Conservation (phyloP, 2,113 vertebrate genomes). For the Rhineura floridana region DNA sequence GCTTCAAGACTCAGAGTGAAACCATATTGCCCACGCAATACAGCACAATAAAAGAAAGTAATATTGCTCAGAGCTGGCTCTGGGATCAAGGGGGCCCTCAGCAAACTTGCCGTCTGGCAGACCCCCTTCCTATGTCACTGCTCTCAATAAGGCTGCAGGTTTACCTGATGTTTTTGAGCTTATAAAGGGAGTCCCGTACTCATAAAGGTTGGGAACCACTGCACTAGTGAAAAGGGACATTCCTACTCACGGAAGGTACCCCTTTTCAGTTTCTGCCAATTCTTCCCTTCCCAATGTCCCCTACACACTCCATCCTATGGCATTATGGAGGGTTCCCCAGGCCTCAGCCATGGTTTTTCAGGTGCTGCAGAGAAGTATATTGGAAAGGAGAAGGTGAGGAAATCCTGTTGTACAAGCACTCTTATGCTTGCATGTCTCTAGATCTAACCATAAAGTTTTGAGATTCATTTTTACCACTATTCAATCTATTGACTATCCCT, state of each 20-base stretch:
- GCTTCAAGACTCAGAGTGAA: constrained; percentile 23
- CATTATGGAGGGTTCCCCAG: neutral
- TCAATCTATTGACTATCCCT: neutral
- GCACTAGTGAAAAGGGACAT: neutral
- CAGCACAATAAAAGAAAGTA: constrained; percentile 1
- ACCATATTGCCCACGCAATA: neutral
- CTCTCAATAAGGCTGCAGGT: too few relatives aligned
- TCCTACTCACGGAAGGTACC: too few relatives aligned
- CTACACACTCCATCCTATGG: neutral
- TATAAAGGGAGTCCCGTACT: too few relatives aligned
- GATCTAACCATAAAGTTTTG: neutral
- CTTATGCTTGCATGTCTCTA: neutral
- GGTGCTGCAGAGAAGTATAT: too few relatives aligned
- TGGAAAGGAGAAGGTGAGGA: neutral
- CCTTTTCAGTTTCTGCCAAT: neutral
- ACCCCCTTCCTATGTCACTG: neutral
- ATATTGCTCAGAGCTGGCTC: neutral
- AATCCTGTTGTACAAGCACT: neutral
- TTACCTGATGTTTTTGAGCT: neutral
- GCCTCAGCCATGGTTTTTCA: neutral
- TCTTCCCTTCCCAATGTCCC: neutral
- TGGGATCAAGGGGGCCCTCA: neutral
- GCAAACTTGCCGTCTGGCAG: neutral
- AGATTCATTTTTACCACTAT: neutral
- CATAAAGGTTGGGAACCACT: neutral